These are phyloP conservation scores for Sinella curviseta DNA, from an alignment of 1,140 invertebrate genomes.

Conservation along the genomic window DNA sequence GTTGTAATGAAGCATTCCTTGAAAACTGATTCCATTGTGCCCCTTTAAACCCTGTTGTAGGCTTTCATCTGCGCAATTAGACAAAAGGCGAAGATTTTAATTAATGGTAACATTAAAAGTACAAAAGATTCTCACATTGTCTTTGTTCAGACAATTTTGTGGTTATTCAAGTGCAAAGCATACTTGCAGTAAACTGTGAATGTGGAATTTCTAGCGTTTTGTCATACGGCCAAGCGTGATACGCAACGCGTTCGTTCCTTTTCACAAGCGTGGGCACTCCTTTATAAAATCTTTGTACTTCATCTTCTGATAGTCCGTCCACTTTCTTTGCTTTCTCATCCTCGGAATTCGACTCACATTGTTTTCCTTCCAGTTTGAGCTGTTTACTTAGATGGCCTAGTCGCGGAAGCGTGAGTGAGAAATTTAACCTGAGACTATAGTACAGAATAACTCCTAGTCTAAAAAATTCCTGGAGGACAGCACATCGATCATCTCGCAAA, in stretches of 20 bases:
- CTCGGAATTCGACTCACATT: background rate
- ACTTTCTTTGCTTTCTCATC: background rate
- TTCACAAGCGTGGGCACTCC: background rate
- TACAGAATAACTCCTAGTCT: background rate
- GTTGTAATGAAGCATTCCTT: background rate
- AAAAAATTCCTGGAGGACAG: background rate
- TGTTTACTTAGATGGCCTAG: background rate
- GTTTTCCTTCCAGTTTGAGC: background rate
- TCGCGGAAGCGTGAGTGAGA: background rate
- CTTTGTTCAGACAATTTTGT: too few species aligned
- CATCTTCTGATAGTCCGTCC: background rate
- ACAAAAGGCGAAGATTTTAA: too few species aligned
- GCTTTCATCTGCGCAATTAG: background rate
- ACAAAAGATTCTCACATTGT: background rate
- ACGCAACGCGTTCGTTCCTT: background rate
- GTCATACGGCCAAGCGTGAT: background rate
- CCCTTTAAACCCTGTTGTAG: background rate
- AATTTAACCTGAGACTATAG: background rate
- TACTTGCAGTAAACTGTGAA: background rate
- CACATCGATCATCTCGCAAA: background rate
- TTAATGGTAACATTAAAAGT: background rate
- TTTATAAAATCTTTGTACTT: background rate
- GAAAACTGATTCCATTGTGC: background rate
- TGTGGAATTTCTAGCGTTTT: slow-evolving; percentile 12
- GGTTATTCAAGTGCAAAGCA: too few species aligned